Conservation (phyloP, 2,888 invertebrate genomes). For the Imbricaverruca yamaguchii region DNA sequence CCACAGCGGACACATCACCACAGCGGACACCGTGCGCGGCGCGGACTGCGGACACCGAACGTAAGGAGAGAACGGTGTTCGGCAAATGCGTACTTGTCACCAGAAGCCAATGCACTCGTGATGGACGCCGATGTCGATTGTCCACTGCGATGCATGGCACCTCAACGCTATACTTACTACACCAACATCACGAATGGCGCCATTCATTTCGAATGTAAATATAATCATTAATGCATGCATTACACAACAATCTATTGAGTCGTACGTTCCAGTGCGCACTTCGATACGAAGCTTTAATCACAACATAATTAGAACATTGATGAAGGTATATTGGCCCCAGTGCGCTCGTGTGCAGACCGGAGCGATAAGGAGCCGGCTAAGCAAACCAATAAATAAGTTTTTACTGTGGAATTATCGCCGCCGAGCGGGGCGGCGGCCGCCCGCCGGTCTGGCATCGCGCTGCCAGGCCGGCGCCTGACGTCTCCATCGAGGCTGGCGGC, state of each 20-base stretch:
- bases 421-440: neutral
- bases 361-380: neutral
- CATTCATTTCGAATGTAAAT: constrained; percentile 5
- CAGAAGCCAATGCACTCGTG: no score
- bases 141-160: no score
- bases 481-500: neutral
- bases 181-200: neutral
- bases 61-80: no score
- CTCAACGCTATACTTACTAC: no score
- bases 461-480: neutral
- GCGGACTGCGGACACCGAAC: no score
- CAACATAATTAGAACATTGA: constrained; percentile 1
- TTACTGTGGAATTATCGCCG: neutral
- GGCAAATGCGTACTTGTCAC: no score
- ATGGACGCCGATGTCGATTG: no score
- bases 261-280: neutral
- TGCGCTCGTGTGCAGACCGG: neutral
- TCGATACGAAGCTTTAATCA: neutral
- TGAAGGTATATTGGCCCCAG: neutral
- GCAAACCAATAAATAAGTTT: constrained; percentile 12
- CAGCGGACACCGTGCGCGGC: no score
- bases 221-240: neutral
- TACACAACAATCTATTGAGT: neutral
- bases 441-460: neutral
- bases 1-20: no score